Evolutionary conservation across 1,140 invertebrate genomes (phyloP).

Genomic region (Drosophila punjabiensis): DNA sequence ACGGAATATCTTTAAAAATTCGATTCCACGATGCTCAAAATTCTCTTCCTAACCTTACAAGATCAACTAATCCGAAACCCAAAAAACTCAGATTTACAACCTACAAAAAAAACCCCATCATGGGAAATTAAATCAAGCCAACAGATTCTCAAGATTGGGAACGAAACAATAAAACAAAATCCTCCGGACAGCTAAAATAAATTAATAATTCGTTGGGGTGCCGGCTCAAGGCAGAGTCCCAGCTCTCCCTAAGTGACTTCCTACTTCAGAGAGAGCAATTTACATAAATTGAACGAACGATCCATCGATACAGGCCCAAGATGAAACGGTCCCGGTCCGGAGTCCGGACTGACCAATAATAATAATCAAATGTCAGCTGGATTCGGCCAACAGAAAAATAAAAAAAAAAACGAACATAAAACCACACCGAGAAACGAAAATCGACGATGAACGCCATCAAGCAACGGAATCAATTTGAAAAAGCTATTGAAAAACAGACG

Average conservation of each 20-base stretch:
- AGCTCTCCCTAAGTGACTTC: conserved; percentile 48
- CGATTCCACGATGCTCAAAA: not conserved
- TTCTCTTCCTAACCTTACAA: not conserved
- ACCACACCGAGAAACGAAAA: conserved; percentile 21
- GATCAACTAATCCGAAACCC: conserved; percentile 42
- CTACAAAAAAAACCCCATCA: conserved; percentile 18
- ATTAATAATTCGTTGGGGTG: conserved; percentile 61
- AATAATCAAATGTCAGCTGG: conserved; percentile 54
- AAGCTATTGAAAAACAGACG: conserved; percentile 60
- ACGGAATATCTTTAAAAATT: not conserved
- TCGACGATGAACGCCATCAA: conserved; percentile 57
- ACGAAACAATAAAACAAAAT: conserved; percentile 54
- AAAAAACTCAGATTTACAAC: conserved; percentile 62
- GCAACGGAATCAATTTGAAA: conserved; percentile 63
- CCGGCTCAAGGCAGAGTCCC: conserved; percentile 33
- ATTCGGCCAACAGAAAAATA: conserved; percentile 27
- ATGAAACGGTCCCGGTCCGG: conserved; percentile 47
- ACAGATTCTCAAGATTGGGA: conserved; percentile 35
- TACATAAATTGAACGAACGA: conserved; percentile 54
- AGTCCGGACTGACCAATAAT: conserved; percentile 38
- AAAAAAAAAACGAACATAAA: conserved; percentile 37
- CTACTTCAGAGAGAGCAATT: conserved; percentile 54
- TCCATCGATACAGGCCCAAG: conserved; percentile 37
- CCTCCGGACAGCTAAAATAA: conserved; percentile 48
- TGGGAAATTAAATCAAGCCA: conserved; percentile 32